Percentiles rank a stretch among this genome's conserved stretches.
Evolutionary conservation across 2,797 vertebrate genomes (phyloP).

Genomic region (Schizopygopsis pylzovi): DNA sequence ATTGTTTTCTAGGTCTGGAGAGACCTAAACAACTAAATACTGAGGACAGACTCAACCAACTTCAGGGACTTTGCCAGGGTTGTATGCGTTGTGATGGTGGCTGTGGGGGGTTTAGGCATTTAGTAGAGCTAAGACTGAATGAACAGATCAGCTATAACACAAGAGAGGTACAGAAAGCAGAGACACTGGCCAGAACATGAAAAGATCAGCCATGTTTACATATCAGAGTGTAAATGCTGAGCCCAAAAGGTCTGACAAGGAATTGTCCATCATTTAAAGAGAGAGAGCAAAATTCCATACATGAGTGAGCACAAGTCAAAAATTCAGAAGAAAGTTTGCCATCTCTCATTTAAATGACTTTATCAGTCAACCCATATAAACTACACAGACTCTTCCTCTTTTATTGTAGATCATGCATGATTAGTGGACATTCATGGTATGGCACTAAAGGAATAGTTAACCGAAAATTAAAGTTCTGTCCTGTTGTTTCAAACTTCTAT

Average conservation of each 20-base stretch:
- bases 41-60: slow-evolving; percentile 25
- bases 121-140: slow-evolving; percentile 64
- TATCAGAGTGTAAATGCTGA: slow-evolving; percentile 24
- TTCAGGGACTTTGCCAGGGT: neutral
- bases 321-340: slow-evolving; percentile 46
- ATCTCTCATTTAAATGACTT: slow-evolving; percentile 58
- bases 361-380: slow-evolving; percentile 55
- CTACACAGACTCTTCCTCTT: slow-evolving; percentile 36
- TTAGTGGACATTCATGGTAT: slow-evolving; percentile 36
- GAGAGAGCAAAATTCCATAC: slow-evolving; percentile 56
- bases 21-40: neutral
- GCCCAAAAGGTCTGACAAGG: slow-evolving; percentile 26
- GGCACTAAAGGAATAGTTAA: slow-evolving; percentile 38
- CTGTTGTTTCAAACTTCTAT: slow-evolving; percentile 7
- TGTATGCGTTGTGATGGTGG: neutral
- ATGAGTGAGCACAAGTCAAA: neutral
- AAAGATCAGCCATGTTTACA: slow-evolving; percentile 30
- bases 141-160: slow-evolving; percentile 70
- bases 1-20: slow-evolving; percentile 9
- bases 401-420: slow-evolving; percentile 48
- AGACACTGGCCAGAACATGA: slow-evolving; percentile 22
- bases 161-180: slow-evolving; percentile 52
- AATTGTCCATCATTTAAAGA: slow-evolving; percentile 44
- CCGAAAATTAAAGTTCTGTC: neutral
- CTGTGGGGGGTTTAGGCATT: slow-evolving; percentile 41